These are phyloP conservation scores for Maconellicoccus hirsutus DNA, from an alignment of 1,140 invertebrate genomes.

Conservation along the genomic window DNA sequence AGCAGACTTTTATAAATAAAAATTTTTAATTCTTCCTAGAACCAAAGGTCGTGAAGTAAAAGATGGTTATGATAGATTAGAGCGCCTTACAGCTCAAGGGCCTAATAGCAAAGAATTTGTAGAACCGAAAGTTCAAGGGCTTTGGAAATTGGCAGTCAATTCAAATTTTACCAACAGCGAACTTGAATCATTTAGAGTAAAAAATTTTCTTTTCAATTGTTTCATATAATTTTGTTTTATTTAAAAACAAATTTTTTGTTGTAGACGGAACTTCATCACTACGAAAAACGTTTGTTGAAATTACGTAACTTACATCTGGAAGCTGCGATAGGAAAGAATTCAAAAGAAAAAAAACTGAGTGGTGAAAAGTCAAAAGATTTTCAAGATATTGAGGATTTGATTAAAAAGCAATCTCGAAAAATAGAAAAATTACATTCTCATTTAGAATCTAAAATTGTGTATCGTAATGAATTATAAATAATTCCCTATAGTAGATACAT, in stretches of 20 bases:
- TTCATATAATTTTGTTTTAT: background rate
- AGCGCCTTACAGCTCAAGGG: conserved; percentile 55
- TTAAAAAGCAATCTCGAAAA: conserved; percentile 69
- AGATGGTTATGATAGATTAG: conserved; percentile 66
- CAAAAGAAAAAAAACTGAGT: conserved; percentile 42
- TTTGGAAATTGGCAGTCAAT: conserved; percentile 70
- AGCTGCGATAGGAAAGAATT: conserved; percentile 49
- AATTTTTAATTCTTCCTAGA: conserved; percentile 37
- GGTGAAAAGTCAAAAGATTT: conserved; percentile 44
- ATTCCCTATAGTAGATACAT: no score
- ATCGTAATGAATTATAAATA: conserved; percentile 18
- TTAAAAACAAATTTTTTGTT: conserved; percentile 25
- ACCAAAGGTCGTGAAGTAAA: conserved; percentile 65
- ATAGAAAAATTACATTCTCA: conserved; percentile 77
- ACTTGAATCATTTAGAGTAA: conserved; percentile 67
- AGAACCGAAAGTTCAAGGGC: conserved; percentile 73
- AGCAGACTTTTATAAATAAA: no score
- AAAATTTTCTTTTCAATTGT: no score
- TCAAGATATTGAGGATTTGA: conserved; percentile 50
- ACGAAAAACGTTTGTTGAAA: conserved; percentile 74
- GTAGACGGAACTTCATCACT: conserved; percentile 72
- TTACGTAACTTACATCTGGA: conserved; percentile 67
- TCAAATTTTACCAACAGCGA: conserved; percentile 70
- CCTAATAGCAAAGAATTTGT: conserved; percentile 72
- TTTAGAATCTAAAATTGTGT: conserved; percentile 57